Evolutionary conservation across 2,797 vertebrate genomes (phyloP).

Genomic region (Pterois miles): DNA sequence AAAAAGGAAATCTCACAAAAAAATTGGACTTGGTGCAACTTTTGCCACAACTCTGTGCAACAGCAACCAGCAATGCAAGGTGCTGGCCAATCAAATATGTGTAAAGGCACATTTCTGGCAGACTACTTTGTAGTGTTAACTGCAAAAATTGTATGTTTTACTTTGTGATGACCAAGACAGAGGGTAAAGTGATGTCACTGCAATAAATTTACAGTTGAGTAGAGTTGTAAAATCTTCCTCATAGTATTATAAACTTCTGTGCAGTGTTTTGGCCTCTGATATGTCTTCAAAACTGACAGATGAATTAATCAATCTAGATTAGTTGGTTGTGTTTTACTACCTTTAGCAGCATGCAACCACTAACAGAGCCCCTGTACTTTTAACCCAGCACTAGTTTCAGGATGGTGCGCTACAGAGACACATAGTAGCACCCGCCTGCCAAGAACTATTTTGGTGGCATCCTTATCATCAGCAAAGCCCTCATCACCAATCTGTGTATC

Average conservation of each 20-base stretch:
- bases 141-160: not conserved
- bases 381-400: not conserved
- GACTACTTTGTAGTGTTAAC: not conserved
- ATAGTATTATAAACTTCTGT: not conserved
- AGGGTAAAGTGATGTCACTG: not conserved
- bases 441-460: conserved; percentile 16
- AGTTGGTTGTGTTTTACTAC: not conserved
- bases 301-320: not conserved
- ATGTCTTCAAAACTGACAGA: not conserved
- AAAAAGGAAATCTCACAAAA: not conserved
- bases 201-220: not conserved
- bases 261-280: not conserved
- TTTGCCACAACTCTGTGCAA: not conserved
- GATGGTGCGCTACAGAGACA: not conserved
- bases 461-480: conserved; percentile 25
- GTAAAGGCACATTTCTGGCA: not conserved
- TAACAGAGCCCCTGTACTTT: not conserved
- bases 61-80: not conserved
- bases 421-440: not conserved
- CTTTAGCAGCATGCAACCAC: not conserved
- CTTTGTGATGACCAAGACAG: not conserved
- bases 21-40: not conserved
- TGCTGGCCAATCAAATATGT: not conserved
- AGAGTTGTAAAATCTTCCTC: not conserved
- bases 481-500: conserved; percentile 18